phyloP scores from a whole-genome alignment of 1,140 invertebrate species.

The Anoplolepis gracilipes region DNA sequence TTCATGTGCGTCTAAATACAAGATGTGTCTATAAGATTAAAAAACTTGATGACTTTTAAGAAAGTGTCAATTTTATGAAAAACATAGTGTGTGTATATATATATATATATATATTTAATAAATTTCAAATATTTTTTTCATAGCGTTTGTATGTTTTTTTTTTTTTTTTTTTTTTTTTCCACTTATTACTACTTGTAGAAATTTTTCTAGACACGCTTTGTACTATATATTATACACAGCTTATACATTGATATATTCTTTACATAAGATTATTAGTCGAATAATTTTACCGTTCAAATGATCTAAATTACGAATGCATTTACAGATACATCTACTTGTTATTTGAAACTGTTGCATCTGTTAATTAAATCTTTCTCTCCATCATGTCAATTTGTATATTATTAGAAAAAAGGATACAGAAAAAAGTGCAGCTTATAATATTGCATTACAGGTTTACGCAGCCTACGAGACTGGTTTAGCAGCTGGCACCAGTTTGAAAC shows the following conservation, averaged over 20 bases:
- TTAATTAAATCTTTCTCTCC: constrained; percentile 16
- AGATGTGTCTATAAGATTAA: constrained; percentile 23
- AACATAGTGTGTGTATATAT: too few species aligned
- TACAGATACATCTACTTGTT: not conserved
- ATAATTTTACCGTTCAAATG: not conserved
- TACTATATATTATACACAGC: constrained; percentile 3
- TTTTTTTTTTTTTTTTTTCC: not conserved
- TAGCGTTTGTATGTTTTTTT: not conserved
- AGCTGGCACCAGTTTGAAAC: constrained; percentile 95
- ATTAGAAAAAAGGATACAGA: not conserved
- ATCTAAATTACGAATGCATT: constrained; percentile 10
- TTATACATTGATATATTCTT: not conserved
- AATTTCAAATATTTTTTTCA: not conserved
- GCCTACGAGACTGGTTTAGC: constrained; percentile 98
- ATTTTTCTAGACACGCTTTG: constrained; percentile 20
- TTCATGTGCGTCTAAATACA: constrained; percentile 1
- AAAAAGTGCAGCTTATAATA: not conserved
- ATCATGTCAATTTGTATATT: not conserved
- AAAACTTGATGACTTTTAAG: not conserved
- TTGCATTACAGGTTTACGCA: constrained; percentile 91
- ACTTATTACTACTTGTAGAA: not conserved
- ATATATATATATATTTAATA: too few species aligned
- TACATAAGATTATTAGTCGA: not conserved
- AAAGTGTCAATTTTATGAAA: not conserved
- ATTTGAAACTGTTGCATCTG: constrained; percentile 33